Evolutionary conservation across 1,140 invertebrate species (phyloP).

Genomic region (Yoshiicerus persimilis): DNA sequence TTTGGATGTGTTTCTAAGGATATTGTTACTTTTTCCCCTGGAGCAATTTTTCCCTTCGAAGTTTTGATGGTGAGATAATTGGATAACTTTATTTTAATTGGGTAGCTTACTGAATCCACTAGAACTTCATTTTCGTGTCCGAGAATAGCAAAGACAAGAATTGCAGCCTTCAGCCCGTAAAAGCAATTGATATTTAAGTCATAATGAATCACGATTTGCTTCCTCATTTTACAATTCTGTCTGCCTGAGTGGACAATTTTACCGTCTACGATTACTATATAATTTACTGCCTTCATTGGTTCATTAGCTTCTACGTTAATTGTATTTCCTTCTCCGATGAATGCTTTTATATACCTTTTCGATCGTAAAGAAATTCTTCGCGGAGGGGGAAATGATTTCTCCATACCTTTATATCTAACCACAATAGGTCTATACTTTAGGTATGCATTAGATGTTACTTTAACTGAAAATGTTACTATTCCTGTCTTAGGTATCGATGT

Average conservation of each 20-base stretch:
- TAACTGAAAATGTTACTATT: slow-evolving; percentile 54
- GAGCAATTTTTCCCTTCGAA: neutral
- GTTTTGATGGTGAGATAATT: neutral
- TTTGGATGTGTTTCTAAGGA: too few relatives aligned
- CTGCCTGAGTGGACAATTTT: neutral
- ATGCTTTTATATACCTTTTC: slow-evolving; percentile 13
- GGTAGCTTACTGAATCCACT: too few relatives aligned
- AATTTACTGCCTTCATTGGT: neutral
- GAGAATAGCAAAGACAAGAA: slow-evolving; percentile 9
- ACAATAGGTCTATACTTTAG: slow-evolving; percentile 63
- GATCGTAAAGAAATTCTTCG: neutral
- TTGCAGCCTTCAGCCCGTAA: neutral
- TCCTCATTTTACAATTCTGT: too few relatives aligned
- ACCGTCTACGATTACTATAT: neutral
- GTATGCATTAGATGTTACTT: slow-evolving; percentile 64
- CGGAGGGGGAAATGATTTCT: too few relatives aligned
- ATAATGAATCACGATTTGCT: neutral
- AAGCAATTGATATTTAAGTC: too few relatives aligned
- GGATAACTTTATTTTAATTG: neutral
- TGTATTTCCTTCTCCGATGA: neutral
- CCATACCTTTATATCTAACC: too few relatives aligned
- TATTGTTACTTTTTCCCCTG: too few relatives aligned
- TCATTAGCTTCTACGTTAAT: neutral
- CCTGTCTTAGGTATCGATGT: too few relatives aligned
- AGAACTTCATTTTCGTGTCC: too few relatives aligned